Evolutionary conservation across 1,140 invertebrate species (phyloP), one percentile per base, ranked within the genome.

Genomic region (Calosoma granatense): DNA sequence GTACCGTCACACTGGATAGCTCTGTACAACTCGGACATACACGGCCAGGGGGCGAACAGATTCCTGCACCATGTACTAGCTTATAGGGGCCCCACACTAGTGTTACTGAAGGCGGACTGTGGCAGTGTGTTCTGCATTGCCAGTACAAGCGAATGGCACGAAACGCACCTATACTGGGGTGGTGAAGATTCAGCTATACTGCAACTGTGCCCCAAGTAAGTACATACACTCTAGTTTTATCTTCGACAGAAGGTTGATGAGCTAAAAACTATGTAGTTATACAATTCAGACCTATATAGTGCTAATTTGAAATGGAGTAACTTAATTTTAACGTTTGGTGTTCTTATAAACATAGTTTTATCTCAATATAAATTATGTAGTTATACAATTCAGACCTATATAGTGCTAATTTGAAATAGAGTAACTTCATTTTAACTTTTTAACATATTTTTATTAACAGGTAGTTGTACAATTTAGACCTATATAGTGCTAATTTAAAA

Each of bases 41-140:
- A 93, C 68, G 92, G 92, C 1, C 72, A 90, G 4, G 91, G 90
- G 20, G 80, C 85, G 23, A 96, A 94, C 76, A 80, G 92, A 14
- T 92, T 96, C 72, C 73, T 87, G 64, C 87, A 92, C 67, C 92
- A 94, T 72, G 86, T 94, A 1, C 76, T 91, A 17, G 83, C 85
- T 4, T 96, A 95, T 73, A 74, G 85, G 52, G 90, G 91, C 1
- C 87, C 91, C 0, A 91, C 89, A 0, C 70, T 94, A 17, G 79
- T 85, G n/a, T 78, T 94, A 56, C 65, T 94, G 12, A 79, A 81
- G 53, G 69, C 81, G 6, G 81, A 84, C 57, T 77, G 81, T 51
- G 81, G 78, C 57, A 79, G 86, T 36, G 78, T 85, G 26, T 87
- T 90, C 66, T 92, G 88, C 67, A 72, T 94, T 23, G 87, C 84